Base-by-base conservation (phyloP, 2,113 vertebrate genomes). In the Marcusenius ussheri region DNA sequence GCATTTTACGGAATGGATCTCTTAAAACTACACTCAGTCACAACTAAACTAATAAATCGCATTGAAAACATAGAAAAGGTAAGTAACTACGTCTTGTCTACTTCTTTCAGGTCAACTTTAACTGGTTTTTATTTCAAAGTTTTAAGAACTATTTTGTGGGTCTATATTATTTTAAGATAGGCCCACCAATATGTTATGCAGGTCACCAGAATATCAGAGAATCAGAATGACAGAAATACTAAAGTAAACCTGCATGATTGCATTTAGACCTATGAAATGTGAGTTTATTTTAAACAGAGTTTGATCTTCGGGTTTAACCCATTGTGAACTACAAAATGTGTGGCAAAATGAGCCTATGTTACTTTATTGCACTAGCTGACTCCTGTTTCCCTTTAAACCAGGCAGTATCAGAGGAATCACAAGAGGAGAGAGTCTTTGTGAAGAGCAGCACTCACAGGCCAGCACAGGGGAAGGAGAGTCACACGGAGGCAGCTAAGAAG, bases 1-100 rank as follows among this genome's bases (percentile, higher is more conserved):
- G 97, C 98, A 62, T 95, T 98, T 89, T 98, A 98, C 66, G 98
- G 98, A 87, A 93, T 98, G 91, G 98, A 99, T 93, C 95, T 99
- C 86, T 94, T 99, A 84, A 99, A 99, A 91, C 94, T 99, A 77
- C 97, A 99, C 66, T 97, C 98, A 0, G 95, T 99, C 90, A 99
- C 98, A 9, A 98, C 96, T 62, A 98, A 97, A 93, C 95, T 99
- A 88, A 94, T 98, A 92, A 96, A 96, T 7, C 96, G 96, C 2
- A 95, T 99, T 91, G 97, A 97, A 77, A 97, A 95, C 91, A 95
- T 99, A 1, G 98, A 98, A 92, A 94, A 97, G 97, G 98, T 99
- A 94, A 96, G 95, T 89, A 10, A 3, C 24, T 10, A n/a, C 1
- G 8, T n/a, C 35, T 53, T 46, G 62, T 70, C 21, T 42, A 13